Conservation (phyloP, 1,140 invertebrate genomes). For the Micrasema longulum region DNA sequence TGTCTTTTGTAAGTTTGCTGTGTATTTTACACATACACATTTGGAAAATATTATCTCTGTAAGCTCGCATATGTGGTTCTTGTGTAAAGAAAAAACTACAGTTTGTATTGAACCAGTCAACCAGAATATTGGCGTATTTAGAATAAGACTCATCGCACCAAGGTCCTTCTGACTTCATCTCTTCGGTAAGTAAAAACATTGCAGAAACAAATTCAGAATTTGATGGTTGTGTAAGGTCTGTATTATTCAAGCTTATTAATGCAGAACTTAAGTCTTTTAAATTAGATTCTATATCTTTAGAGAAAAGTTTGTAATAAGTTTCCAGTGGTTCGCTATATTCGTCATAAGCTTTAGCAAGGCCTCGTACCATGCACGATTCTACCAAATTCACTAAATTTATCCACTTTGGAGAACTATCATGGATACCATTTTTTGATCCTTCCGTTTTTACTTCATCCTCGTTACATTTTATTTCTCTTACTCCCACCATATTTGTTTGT, state of each 20-base stretch:
- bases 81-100: conserved; percentile 1
- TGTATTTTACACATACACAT: conserved; percentile 47
- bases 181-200: conserved; percentile 39
- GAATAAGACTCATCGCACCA: conserved; percentile 40
- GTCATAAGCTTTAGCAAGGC: conserved; percentile 41
- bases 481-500: conserved; percentile 13
- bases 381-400: conserved; percentile 15
- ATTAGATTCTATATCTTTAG: conserved; percentile 4
- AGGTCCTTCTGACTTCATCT: conserved; percentile 39
- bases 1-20: conserved; percentile 49
- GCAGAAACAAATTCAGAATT: conserved; percentile 43
- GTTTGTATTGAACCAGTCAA: conserved; percentile 37
- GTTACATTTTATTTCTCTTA: conserved; percentile 22
- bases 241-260: conserved; percentile 8
- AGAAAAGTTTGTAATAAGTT: conserved; percentile 2
- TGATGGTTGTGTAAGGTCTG: neutral
- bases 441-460: neutral
- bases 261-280: conserved; percentile 26
- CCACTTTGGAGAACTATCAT: conserved; percentile 29
- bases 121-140: conserved; percentile 10
- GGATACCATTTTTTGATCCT: conserved; percentile 4
- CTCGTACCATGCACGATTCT: conserved; percentile 44
- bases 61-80: neutral
- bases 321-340: conserved; percentile 36
- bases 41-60: conserved; percentile 41